Base-by-base conservation (phyloP, 2,113 vertebrate genomes). In the Meleagris gallopavo region DNA sequence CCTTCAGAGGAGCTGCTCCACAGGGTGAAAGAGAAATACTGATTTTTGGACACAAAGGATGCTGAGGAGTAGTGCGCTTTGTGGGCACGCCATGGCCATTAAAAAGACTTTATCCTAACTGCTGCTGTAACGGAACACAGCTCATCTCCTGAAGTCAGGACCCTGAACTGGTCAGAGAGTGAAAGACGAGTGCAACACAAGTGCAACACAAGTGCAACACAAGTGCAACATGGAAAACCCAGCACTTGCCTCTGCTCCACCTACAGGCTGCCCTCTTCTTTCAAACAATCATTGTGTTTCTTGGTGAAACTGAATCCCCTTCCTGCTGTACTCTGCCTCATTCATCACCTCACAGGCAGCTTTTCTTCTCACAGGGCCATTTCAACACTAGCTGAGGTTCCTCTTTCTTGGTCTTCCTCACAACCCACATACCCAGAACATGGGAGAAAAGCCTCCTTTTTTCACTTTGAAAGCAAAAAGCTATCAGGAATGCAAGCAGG, bases 301-400 rank as follows among this genome's bases (percentile, higher is more conserved):
- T 24, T 58, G 38, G 38, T 27, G 43, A 71, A 55, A 5, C 18
- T 69, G 36, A 7, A 4, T 24, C 46, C 85, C 76, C 41, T 50
- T 32, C 48, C 29, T 50, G 34, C 27, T 48, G 48, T 16, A 8
- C 48, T 6, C 22, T 74, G 29, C 40, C 30, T 1, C 1, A 25
- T 2, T 84, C 22, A 65, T 75, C 38, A 77, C 13, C 30, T 71
- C 18, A 0, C 1, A 18, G 0, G 2, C 25, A 72, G 0, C 38
- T 89, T 54, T 89, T 32, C n/a, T 54, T 27, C 30, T 12, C 0
- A 0, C 4, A 40, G 29, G 41, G 6, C 30, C 17, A 34, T 36
- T 54, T 73, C 40, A 79, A 10, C 11, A 10, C 27, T 36, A 71
- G 32, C 25, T 46, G 40, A 2, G 25, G 12, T 70, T 70, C 25